Evolutionary conservation across 2,888 invertebrate genomes (phyloP).

Genomic region (Leucozona laternaria): DNA sequence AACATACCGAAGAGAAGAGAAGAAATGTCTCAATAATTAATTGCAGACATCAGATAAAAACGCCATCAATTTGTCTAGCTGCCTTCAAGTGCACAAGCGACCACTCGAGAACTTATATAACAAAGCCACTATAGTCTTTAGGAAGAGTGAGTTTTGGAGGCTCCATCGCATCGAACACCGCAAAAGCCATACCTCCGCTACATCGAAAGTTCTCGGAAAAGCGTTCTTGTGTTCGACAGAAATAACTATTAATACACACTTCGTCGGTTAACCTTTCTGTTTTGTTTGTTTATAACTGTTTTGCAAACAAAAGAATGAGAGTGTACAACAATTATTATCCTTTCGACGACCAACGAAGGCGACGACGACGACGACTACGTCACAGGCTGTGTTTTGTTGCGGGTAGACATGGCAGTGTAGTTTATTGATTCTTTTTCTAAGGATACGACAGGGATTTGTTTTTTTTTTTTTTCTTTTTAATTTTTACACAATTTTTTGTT

Average conservation of each 20-base stretch:
- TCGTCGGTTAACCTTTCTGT: slow-evolving; percentile 73
- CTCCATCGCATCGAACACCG: slow-evolving; percentile 11
- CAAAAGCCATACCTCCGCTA: slow-evolving; percentile 1
- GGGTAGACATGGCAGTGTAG: slow-evolving; percentile 29
- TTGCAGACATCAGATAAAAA: slow-evolving; percentile 83
- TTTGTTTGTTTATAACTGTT: slow-evolving; percentile 75
- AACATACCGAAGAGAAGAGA: neutral
- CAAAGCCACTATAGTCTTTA: slow-evolving; percentile 55
- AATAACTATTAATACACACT: slow-evolving; percentile 74
- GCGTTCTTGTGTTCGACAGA: slow-evolving; percentile 65
- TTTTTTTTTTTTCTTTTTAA: slow-evolving; percentile 17
- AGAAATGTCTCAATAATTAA: slow-evolving; percentile 81
- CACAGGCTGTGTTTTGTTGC: slow-evolving; percentile 27
- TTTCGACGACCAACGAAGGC: slow-evolving; percentile 24
- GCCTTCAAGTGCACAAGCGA: slow-evolving; percentile 75
- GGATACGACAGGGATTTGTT: slow-evolving; percentile 14
- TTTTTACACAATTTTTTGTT: slow-evolving; percentile 16
- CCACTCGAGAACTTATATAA: slow-evolving; percentile 46
- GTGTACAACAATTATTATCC: slow-evolving; percentile 67
- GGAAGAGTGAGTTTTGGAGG: slow-evolving; percentile 8
- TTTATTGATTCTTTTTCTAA: slow-evolving; percentile 63
- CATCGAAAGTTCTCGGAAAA: neutral
- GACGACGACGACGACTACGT: neutral
- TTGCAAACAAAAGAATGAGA: slow-evolving; percentile 62
- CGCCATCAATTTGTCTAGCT: slow-evolving; percentile 76